Evolutionary conservation across 2,888 invertebrate species (phyloP).

Genomic region (Cetonia aurata): DNA sequence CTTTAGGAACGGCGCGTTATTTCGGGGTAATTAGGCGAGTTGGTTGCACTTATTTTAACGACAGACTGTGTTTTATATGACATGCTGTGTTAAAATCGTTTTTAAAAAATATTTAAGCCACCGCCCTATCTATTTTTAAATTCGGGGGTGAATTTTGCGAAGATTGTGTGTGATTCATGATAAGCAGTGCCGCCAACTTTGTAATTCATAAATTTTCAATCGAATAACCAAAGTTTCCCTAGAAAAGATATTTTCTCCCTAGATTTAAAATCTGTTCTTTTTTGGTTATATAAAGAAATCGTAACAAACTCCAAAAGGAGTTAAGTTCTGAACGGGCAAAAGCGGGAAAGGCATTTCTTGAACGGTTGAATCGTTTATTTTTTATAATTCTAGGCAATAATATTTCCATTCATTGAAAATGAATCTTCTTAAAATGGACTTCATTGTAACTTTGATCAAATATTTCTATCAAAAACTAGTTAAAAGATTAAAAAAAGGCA

Average conservation of each 20-base stretch:
- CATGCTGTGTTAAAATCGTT: constrained; percentile 39
- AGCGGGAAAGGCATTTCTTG: too few relatives aligned
- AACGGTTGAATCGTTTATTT: too few relatives aligned
- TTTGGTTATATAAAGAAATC: too few relatives aligned
- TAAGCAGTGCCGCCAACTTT: constrained; percentile 17
- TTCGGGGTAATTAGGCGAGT: constrained; percentile 1
- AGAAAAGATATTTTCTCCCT: not conserved
- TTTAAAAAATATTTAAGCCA: constrained; percentile 47
- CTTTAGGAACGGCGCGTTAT: constrained; percentile 9
- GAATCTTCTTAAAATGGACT: too few relatives aligned
- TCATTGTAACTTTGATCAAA: too few relatives aligned
- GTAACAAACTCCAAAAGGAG: too few relatives aligned
- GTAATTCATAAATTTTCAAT: not conserved
- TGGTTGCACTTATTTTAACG: constrained; percentile 11
- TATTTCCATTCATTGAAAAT: too few relatives aligned
- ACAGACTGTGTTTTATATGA: not conserved
- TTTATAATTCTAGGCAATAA: too few relatives aligned
- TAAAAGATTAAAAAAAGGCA: too few relatives aligned
- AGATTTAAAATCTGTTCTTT: too few relatives aligned
- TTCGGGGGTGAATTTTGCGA: constrained; percentile 39
- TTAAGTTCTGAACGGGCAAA: too few relatives aligned
- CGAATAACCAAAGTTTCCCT: not conserved
- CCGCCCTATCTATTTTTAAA: constrained; percentile 55
- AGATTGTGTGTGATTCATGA: constrained; percentile 37
- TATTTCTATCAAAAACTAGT: too few relatives aligned